A percentile compares a stretch with the other conserved stretches of the same genome.
Evolutionary conservation across 2,113 vertebrate genomes (phyloP).

Genomic region (Phrynocephalus versicolor): DNA sequence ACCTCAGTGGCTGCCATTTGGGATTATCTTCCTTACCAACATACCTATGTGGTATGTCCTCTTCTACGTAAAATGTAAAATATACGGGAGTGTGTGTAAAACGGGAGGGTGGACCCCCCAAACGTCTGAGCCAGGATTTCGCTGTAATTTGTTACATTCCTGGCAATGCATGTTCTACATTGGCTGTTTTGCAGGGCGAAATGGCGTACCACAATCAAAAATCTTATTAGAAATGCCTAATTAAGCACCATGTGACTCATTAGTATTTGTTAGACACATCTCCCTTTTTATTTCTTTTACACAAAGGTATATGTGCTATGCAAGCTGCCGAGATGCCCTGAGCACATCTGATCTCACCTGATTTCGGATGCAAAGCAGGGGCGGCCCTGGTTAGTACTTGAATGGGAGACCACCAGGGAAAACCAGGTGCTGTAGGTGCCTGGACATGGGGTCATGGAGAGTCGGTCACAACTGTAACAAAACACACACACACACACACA

Average conservation of each 20-base stretch:
- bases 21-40: no score
- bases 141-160: background rate
- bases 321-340: no score
- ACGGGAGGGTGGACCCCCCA: background rate
- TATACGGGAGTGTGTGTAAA: background rate
- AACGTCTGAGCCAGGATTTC: background rate
- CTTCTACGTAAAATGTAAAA: background rate
- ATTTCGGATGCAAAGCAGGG: no score
- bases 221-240: background rate
- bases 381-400: no score
- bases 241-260: conserved; percentile 41
- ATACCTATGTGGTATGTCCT: no score
- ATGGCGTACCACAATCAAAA: background rate
- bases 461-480: no score
- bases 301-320: background rate
- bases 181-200: background rate
- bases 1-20: no score
- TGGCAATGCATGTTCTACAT: background rate
- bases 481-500: no score
- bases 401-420: no score
- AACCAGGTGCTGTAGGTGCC: no score
- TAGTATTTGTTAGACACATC: conserved; percentile 37
- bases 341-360: no score
- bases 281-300: conserved; percentile 10
- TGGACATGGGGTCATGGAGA: no score